These are phyloP conservation scores for Patella pellucida DNA, from an alignment of 2,888 invertebrate species.

Conservation along the genomic window DNA sequence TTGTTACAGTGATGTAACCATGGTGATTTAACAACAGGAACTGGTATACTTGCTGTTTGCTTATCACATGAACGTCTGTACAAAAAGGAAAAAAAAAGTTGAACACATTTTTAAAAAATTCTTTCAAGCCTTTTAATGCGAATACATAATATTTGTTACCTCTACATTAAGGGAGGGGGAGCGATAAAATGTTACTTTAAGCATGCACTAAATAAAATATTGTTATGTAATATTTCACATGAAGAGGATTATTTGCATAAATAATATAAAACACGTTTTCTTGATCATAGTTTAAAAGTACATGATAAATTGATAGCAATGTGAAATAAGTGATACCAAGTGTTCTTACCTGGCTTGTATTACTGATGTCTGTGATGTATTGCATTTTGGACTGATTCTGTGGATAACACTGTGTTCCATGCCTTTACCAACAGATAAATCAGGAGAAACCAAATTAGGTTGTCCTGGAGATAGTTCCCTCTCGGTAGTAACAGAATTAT, in stretches of 20 bases:
- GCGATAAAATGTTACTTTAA: too few species aligned
- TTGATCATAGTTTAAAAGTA: not conserved
- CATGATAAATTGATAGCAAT: not conserved
- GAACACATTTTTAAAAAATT: not conserved
- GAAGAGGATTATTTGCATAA: not conserved
- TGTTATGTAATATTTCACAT: too few species aligned
- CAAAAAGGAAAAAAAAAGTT: conserved; percentile 19
- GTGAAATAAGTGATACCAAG: not conserved
- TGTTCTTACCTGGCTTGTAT: conserved; percentile 56
- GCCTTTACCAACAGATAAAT: conserved; percentile 37
- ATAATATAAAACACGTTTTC: not conserved
- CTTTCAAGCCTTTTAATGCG: too few species aligned
- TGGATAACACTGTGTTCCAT: conserved; percentile 38
- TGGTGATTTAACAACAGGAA: conserved; percentile 60
- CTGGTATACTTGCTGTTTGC: conserved; percentile 59
- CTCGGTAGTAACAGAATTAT: not conserved
- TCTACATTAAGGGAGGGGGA: too few species aligned
- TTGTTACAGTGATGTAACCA: conserved; percentile 53
- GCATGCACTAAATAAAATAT: too few species aligned
- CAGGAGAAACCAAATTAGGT: conserved; percentile 33
- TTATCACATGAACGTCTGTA: conserved; percentile 59
- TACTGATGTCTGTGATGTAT: conserved; percentile 60
- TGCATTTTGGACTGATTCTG: conserved; percentile 53
- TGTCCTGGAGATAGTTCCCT: conserved; percentile 42
- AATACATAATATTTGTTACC: too few species aligned